A percentile compares a stretch with the other conserved stretches of the same genome.
Conservation (phyloP, 1,140 invertebrate species). For the Pachypsylla venusta region DNA sequence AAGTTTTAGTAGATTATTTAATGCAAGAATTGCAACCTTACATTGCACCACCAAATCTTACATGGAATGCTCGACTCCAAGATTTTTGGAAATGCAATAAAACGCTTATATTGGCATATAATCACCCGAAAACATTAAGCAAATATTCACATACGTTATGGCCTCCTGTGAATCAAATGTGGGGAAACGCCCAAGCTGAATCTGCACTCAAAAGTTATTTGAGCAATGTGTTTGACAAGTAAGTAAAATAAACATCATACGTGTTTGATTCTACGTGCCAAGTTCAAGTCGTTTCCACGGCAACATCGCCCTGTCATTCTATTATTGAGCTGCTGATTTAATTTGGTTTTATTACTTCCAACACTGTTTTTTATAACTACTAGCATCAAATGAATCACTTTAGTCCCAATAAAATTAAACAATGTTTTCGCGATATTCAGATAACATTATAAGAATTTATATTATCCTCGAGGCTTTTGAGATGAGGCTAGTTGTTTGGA, state of each 20-base stretch:
- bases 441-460: too few species aligned
- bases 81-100: constrained; percentile 36
- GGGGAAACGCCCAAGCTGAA: constrained; percentile 41
- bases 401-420: too few species aligned
- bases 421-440: too few species aligned
- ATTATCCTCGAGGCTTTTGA: too few species aligned
- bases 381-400: too few species aligned
- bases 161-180: constrained; percentile 37
- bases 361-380: too few species aligned
- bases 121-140: constrained; percentile 29
- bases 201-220: constrained; percentile 34
- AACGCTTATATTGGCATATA: constrained; percentile 42
- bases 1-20: constrained; percentile 34
- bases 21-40: constrained; percentile 34
- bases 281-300: too few species aligned
- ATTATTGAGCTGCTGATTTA: too few species aligned
- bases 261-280: too few species aligned
- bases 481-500: too few species aligned
- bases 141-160: constrained; percentile 28
- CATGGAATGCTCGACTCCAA: constrained; percentile 33
- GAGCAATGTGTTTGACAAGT: constrained; percentile 26
- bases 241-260: constrained; percentile 8
- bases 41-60: constrained; percentile 31
- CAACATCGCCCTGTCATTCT: too few species aligned
- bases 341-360: too few species aligned